Evolutionary conservation across 2,113 vertebrate species (phyloP), one percentile per base, ranked within the genome.

Genomic region (Oreochromis spilurus): DNA sequence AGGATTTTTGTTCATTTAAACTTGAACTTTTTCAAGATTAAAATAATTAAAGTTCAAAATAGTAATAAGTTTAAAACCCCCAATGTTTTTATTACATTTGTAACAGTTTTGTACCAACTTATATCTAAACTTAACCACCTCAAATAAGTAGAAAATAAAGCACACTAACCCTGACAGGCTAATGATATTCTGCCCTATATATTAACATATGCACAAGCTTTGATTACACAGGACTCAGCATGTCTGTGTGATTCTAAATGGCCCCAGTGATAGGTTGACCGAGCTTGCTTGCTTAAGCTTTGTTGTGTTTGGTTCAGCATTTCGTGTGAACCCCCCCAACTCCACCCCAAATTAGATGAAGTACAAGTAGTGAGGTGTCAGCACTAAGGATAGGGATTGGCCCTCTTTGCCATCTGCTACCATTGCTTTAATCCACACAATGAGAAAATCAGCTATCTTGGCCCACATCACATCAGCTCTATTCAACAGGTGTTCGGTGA

Each of bases 381-480:
- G 89, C 92, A 92, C 81, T 86, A 55, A 62, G 67, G 84, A 79
- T 81, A 58, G 89, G 92, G 95, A 96, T 96, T 92, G 94, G 89
- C 87, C 89, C 81, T 72, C 87, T 91, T 89, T 83, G 87, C 96
- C 96, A 96, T 96, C 95, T 96, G 96, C 93, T 95, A 88, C 86
- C 88, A 84, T 85, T 81, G 79, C 79, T 90, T 87, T 95, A 96
- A 96, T 95, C 94, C 94, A 84, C 77, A 81, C 89, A 92, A 90
- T 90, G 92, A 93, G 89, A 94, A 94, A 94, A 95, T 95, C 90
- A 94, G 85, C 93, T 85, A 86, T 94, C 94, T 94, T 89, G 88
- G 86, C 92, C 88, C 89, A 90, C 91, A 94, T 93, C 91, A 93
- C 86, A 93, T 89, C 91, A 87, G 26, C 88, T 91, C 86, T 91